A percentile compares a stretch with the other conserved stretches of the same genome.
Evolutionary conservation across 1,140 invertebrate genomes (phyloP).

Genomic region (Drosophila quadrilineata): DNA sequence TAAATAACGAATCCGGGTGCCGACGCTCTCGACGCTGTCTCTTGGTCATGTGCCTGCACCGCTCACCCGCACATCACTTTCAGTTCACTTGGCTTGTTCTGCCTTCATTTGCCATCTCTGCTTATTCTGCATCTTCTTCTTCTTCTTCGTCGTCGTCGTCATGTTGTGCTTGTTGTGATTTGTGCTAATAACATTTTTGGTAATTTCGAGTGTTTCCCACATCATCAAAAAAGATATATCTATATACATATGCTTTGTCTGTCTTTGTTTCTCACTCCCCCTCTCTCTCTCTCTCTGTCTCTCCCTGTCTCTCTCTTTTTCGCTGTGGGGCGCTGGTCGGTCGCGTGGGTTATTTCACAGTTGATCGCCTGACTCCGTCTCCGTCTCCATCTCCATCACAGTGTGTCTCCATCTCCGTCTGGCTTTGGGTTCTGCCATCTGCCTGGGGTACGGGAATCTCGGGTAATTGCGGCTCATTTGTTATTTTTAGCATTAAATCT

Average conservation of each 20-base stretch:
- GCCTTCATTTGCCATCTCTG: too few relatives aligned
- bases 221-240: slow-evolving; percentile 37
- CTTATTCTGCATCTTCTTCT: too few relatives aligned
- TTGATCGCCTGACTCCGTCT: slow-evolving; percentile 9
- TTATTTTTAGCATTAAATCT: slow-evolving; percentile 66
- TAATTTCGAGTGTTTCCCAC: slow-evolving; percentile 75
- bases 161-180: slow-evolving; percentile 47
- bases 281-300: too few relatives aligned
- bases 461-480: slow-evolving; percentile 72
- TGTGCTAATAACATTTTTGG: slow-evolving; percentile 54
- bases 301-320: too few relatives aligned
- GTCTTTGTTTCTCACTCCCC: too few relatives aligned
- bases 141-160: background rate
- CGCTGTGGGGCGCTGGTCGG: slow-evolving; percentile 59
- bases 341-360: slow-evolving; percentile 69
- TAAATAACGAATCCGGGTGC: slow-evolving; percentile 73
- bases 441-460: background rate
- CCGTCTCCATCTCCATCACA: slow-evolving; percentile 1
- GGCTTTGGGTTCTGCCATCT: background rate
- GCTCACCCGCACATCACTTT: slow-evolving; percentile 3
- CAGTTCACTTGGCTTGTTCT: too few relatives aligned
- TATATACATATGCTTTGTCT: background rate
- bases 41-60: background rate
- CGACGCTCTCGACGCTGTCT: slow-evolving; percentile 27
- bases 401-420: background rate